A percentile compares a stretch with the other conserved stretches of the same genome.
Evolutionary conservation across 1,140 invertebrate species (phyloP).

Genomic region (Phthorimaea operculella): DNA sequence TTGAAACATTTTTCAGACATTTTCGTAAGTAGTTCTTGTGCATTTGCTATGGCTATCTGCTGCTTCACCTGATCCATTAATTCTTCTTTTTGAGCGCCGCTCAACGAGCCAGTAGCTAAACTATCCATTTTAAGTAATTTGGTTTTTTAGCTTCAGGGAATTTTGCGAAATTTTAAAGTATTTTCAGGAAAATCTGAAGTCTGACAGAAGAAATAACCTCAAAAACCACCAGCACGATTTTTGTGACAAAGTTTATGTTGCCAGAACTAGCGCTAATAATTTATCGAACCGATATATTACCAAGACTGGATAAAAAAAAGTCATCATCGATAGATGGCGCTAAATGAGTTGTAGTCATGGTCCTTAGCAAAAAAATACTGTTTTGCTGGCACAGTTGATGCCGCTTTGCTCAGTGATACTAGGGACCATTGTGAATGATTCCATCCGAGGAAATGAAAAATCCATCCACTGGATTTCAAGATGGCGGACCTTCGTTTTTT

Average conservation of each 20-base stretch:
- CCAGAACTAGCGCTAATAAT: not conserved
- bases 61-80: constrained; percentile 96
- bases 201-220: constrained; percentile 3
- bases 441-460: too few relatives aligned
- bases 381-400: too few relatives aligned
- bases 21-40: constrained; percentile 94
- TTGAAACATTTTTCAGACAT: constrained; percentile 98
- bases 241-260: not conserved
- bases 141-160: not conserved
- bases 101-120: constrained; percentile 59
- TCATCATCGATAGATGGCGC: too few relatives aligned
- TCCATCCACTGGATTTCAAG: too few relatives aligned
- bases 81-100: constrained; percentile 84
- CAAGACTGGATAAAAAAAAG: too few relatives aligned
- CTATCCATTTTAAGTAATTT: constrained; percentile 37
- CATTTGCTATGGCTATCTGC: constrained; percentile 94
- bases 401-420: too few relatives aligned
- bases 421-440: too few relatives aligned
- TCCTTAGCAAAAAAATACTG: too few relatives aligned
- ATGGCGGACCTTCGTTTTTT: too few relatives aligned
- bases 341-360: too few relatives aligned
- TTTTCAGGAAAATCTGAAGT: not conserved
- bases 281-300: too few relatives aligned
- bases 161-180: not conserved
- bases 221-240: not conserved